Evolutionary conservation across 2,888 invertebrate genomes (phyloP), one percentile per base, ranked within the genome.

Genomic region (Papilio demoleus): DNA sequence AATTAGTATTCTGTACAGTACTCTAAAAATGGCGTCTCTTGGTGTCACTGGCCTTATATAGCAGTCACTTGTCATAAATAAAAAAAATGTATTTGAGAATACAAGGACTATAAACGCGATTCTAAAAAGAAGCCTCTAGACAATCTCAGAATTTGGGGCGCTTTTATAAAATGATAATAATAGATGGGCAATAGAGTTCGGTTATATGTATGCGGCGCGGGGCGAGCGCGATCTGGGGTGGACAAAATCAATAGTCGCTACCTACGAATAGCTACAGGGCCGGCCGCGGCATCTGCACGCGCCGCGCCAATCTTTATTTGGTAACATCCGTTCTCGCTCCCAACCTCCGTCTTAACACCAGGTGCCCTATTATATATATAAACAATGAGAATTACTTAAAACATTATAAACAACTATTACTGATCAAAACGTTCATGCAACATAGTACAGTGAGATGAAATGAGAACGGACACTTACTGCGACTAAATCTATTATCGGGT

Each of bases 221-320:
- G 75, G 74, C 70, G 77, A 72, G 81, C 80, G 79, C 81, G 87
- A 83, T 84, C 85, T 85, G 90, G 91, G 91, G 92, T 88, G 92
- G 87, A 90, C 88, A 91, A 92, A 92, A 92, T 92, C 92, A 90
- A 92, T 92, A 92, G 85, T 88, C 84, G 82, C 81, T 83, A 84
- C 85, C 87, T 84, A 84, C 84, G 85, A 88, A 86, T 87, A 87
- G 85, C 87, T 83, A 84, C 88, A 73, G 76, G 85, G 84, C 88
- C 85, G 85, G 76, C 77, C 82, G 78, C 81, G 82, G 81, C 83
- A 85, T 89, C 81, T 86, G 88, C 89, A 89, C 90, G 90, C 89
- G 87, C 83, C 82, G 85, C 83, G 22, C 77, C 82, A 86, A 85
- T 88, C 86, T 88, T 89, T 88, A 88, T 88, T 85, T 81, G 80